Percentiles rank a stretch among this genome's conserved stretches.
Evolutionary conservation across 1,140 invertebrate genomes (phyloP).

Genomic region (Diuraphis noxia): DNA sequence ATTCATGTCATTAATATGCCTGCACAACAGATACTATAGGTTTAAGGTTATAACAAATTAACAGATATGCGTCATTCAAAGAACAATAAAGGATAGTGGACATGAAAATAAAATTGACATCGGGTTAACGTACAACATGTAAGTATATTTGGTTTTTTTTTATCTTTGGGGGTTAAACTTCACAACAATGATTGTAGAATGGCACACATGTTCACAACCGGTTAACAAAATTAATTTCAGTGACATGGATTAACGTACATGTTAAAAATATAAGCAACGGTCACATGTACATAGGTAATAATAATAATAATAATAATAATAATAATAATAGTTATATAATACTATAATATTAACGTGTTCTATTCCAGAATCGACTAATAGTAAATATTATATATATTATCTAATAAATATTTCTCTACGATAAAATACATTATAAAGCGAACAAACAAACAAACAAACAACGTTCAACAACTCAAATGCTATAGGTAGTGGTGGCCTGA

Average conservation of each 20-base stretch:
- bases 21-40: too few relatives aligned
- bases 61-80: neutral
- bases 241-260: conserved; percentile 25
- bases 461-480: conserved; percentile 20
- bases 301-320: conserved; percentile 36
- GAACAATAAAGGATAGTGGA: neutral
- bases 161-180: conserved; percentile 43
- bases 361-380: conserved; percentile 42
- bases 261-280: conserved; percentile 28
- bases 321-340: conserved; percentile 17
- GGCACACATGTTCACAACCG: conserved; percentile 52
- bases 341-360: conserved; percentile 34
- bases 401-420: conserved; percentile 52
- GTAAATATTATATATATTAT: conserved; percentile 45
- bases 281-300: neutral
- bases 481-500: neutral
- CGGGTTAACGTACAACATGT: conserved; percentile 28
- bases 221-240: conserved; percentile 46
- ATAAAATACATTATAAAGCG: conserved; percentile 48
- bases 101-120: neutral
- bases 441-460: conserved; percentile 43
- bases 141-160: conserved; percentile 62
- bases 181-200: conserved; percentile 53
- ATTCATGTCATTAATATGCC: neutral
- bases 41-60: too few relatives aligned